Evolutionary conservation across 2,113 vertebrate species (phyloP).

Genomic region (Elachura formosa): DNA sequence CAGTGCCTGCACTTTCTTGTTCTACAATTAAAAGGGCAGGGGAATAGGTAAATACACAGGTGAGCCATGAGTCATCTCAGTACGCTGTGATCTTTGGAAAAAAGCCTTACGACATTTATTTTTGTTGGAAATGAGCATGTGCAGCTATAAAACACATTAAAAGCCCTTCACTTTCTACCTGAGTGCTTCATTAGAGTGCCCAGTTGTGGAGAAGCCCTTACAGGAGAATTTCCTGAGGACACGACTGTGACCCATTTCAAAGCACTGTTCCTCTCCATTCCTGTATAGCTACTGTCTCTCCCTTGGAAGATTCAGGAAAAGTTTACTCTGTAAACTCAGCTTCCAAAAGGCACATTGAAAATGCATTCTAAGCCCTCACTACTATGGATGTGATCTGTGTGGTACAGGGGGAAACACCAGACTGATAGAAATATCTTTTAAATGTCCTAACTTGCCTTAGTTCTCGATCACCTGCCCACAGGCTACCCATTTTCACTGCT

Average conservation of each 20-base stretch:
- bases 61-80: not conserved
- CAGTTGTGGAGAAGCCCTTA: not conserved
- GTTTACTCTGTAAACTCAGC: not conserved
- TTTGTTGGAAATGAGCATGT: not conserved
- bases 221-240: not conserved
- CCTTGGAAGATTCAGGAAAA: not conserved
- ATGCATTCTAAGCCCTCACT: not conserved
- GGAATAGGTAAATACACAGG: not conserved
- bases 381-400: not conserved
- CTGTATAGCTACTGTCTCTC: not conserved
- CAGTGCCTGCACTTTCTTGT: not conserved
- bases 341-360: not conserved
- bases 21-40: slow-evolving; percentile 29
- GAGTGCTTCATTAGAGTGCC: not conserved
- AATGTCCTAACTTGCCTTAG: not conserved
- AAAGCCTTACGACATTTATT: not conserved
- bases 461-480: not conserved
- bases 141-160: not conserved
- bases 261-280: not conserved
- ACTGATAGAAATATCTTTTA: not conserved
- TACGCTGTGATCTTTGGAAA: not conserved
- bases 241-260: not conserved
- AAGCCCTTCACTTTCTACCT: not conserved
- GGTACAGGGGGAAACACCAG: not conserved
- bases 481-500: not conserved